Base-by-base conservation (phyloP, 2,113 vertebrate genomes). In the Chinchilla lanigera region DNA sequence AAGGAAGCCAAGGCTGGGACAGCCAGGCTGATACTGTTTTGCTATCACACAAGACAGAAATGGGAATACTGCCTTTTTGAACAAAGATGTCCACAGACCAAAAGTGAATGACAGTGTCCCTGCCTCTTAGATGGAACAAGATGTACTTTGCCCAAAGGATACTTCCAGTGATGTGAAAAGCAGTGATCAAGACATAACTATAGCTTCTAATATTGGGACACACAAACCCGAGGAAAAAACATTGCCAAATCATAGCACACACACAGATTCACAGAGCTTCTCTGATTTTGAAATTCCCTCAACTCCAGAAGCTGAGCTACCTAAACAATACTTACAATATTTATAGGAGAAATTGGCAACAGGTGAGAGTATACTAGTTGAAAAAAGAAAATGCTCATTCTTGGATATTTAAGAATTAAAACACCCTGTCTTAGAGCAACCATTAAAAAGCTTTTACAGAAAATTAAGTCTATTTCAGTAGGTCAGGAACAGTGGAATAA, bases 231-330 rank as follows among this genome's bases (percentile, higher is more conserved):
- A 96, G 75, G 95, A 93, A 41, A 67, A 73, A 93, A 90, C 7
- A 16, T 41, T 84, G 90, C 96, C 19, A 58, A 98, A 16, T 96
- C 97, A 65, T 71, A 78, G 96, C 81, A 90, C 96, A 77, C 97
- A 90, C 30, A 73, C 98, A 0, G 98, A 98, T 16, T 99, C 99
- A 1, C 99, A 99, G 97, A 98, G 96, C 63, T 99, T 99, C 6
- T 99, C 99, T 0, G 99, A 99, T 94, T 99, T 99, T 22, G 99
- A 99, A 86, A 98, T 99, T 73, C 99, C 99, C 54, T 98, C 97
- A 78, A 99, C 99, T 28, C 99, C 99, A 0, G 99, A 99, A 30
- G 99, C 99, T 1, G 98, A 99, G 96, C 81, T 65, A 0, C 99
- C 99, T 3, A 97, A 88, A n/a, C 92, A 83, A 54, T 98, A 99